phyloP scores from a whole-genome alignment of 2,113 vertebrate species.

The Onychorhynchus coronatus region DNA sequence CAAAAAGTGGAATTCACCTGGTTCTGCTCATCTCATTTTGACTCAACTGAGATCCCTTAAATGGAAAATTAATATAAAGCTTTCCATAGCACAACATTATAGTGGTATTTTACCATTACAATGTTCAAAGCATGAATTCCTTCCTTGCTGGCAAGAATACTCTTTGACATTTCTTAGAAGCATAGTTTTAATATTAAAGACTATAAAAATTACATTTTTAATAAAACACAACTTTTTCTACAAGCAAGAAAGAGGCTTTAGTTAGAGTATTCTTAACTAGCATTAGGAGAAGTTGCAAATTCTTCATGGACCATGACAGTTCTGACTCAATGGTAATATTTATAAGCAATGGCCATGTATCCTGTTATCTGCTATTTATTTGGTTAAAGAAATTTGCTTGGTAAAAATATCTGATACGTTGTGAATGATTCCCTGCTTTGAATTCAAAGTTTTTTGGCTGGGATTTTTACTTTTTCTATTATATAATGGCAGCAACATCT shows the following conservation, averaged over 20 bases:
- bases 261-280: neutral
- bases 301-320: neutral
- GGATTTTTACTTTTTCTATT: neutral
- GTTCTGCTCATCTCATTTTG: neutral
- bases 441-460: neutral
- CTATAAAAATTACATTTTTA: neutral
- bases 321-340: neutral
- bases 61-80: neutral
- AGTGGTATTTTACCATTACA: neutral
- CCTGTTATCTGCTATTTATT: neutral
- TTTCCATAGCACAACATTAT: neutral
- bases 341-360: neutral
- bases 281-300: neutral
- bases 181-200: neutral
- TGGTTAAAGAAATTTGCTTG: neutral
- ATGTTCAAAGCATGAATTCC: neutral
- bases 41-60: neutral
- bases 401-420: neutral
- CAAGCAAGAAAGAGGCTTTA: neutral
- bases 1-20: neutral
- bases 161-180: neutral
- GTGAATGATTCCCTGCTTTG: neutral
- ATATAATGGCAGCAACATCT: neutral
- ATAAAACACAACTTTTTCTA: neutral
- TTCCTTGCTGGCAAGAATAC: neutral